phyloP scores from a whole-genome alignment of 2,888 invertebrate species.

The Drosophila barbarae region DNA sequence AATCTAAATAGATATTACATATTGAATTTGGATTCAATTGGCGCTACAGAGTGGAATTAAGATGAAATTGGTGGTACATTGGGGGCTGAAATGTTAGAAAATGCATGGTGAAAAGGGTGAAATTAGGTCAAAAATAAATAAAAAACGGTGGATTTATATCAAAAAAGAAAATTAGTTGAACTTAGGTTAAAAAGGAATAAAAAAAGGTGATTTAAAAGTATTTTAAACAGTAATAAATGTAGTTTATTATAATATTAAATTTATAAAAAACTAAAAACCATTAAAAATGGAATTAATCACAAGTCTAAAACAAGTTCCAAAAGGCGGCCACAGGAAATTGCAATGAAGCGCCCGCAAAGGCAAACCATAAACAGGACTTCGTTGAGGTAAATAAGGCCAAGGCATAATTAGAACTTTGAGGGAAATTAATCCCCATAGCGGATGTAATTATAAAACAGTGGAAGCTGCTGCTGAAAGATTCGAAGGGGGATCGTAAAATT shows the following conservation, averaged over 20 bases:
- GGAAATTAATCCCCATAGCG: constrained; percentile 6
- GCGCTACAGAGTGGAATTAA: not conserved
- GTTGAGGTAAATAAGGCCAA: not conserved
- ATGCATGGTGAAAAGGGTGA: not conserved
- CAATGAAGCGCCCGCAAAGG: not conserved
- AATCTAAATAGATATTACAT: not conserved
- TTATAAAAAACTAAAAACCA: not conserved
- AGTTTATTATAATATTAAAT: too few relatives aligned
- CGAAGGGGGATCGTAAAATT: not conserved
- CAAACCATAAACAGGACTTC: not conserved
- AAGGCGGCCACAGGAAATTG: not conserved
- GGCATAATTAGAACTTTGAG: not conserved
- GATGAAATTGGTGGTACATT: not conserved
- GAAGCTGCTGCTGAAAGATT: not conserved
- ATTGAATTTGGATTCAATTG: not conserved
- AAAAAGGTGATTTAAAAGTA: too few relatives aligned
- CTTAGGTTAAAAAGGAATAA: too few relatives aligned
- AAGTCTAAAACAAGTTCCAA: not conserved
- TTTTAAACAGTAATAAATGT: too few relatives aligned
- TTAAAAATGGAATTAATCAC: too few relatives aligned
- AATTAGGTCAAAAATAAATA: not conserved
- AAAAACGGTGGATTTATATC: too few relatives aligned
- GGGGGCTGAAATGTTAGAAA: not conserved
- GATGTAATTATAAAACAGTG: constrained; percentile 12
- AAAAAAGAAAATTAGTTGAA: too few relatives aligned